Evolutionary conservation across 2,888 invertebrate genomes (phyloP), one percentile per base, ranked within the genome.

Genomic region (Idaea biselata): DNA sequence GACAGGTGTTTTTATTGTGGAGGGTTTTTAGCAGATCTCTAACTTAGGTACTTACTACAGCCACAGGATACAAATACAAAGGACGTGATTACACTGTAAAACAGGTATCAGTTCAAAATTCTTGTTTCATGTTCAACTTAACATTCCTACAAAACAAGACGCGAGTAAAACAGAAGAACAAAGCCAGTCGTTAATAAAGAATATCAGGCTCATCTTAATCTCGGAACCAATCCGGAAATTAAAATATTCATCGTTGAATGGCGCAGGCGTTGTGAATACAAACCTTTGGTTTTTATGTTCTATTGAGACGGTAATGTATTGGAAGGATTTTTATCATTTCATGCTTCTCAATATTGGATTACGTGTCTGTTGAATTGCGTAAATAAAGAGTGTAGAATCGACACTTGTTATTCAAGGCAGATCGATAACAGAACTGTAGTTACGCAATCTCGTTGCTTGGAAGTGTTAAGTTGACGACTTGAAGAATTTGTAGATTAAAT

Each of bases 211-310:
- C 68, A 62, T 62, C 65, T 64, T 69, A 68, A 70, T 67, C 68
- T 67, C 58, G 59, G 57, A 64, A 56, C 56, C 18, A 62, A 67
- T 60, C 67, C 69, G 73, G 73, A 72, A 68, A 71, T 73, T 72
- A 73, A 73, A 73, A 73, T 72, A 72, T 73, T 72, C 67, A 71
- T 69, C 58, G 66, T 58, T 65, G 58, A 66, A 67, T 68, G 63
- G 60, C 65, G 53, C 53, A 68, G 63, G 60, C 66, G 53, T 54
- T 63, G 60, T 31, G 66, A 66, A 68, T 63, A 67, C 68, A 68
- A 64, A 68, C 65, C 18, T 59, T 63, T 61, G 60, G 60, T 66
- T 71, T 66, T 63, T 56, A 58, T 33, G 32, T 62, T 54, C 62
- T 64, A 68, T 71, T 66, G 68, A 31, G 65, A 66, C 68, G 64